A percentile compares a stretch with the other conserved stretches of the same genome.
These are phyloP conservation scores for Lobophora halterata DNA, from an alignment of 2,888 invertebrate species.

Conservation along the genomic window DNA sequence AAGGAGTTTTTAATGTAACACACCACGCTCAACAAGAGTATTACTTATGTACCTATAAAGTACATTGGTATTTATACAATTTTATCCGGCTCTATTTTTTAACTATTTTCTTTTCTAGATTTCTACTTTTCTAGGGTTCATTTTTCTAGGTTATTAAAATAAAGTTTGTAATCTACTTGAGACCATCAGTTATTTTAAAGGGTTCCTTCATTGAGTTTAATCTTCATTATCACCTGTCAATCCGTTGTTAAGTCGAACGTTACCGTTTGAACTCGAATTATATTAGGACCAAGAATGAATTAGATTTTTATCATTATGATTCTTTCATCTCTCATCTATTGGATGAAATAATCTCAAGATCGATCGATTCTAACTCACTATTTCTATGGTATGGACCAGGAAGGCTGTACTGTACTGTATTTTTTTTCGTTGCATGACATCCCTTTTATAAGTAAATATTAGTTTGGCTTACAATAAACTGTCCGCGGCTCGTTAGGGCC, in stretches of 20 bases:
- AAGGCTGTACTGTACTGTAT: conserved; percentile 31
- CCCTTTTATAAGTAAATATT: conserved; percentile 59
- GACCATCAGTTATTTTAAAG: conserved; percentile 15
- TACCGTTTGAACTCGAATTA: conserved; percentile 5
- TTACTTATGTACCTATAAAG: no score
- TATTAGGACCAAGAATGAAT: neutral
- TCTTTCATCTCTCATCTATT: no score
- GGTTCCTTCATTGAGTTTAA: conserved; percentile 17
- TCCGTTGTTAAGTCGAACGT: neutral
- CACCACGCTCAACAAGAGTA: no score
- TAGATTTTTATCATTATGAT: no score
- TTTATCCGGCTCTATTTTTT: no score
- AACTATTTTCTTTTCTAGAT: no score
- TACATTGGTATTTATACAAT: no score
- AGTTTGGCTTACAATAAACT: conserved; percentile 44
- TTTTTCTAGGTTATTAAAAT: no score
- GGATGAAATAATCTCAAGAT: no score
- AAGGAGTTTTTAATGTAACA: no score
- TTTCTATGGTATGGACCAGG: conserved; percentile 15
- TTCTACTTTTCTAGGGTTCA: no score
- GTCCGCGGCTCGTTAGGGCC: conserved; percentile 41
- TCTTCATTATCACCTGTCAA: conserved; percentile 12
- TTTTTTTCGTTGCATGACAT: conserved; percentile 48
- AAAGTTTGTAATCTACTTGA: conserved; percentile 17
- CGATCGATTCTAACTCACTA: conserved; percentile 1